phyloP scores from a whole-genome alignment of 2,797 vertebrate species.

The Sorex maritimensis region DNA sequence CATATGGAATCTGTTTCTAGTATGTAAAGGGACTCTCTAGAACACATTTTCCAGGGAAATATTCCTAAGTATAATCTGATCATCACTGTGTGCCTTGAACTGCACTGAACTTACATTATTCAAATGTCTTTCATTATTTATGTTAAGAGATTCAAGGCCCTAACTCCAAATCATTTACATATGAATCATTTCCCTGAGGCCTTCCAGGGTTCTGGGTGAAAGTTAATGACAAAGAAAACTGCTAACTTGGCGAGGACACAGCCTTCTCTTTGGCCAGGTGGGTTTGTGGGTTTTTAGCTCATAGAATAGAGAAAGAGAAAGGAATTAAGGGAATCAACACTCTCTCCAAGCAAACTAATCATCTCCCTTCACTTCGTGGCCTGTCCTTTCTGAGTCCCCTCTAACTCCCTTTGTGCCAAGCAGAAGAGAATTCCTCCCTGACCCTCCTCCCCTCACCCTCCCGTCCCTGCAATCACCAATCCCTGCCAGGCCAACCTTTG shows the following conservation, averaged over 20 bases:
- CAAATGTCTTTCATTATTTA: constrained; percentile 39
- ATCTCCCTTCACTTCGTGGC: background rate
- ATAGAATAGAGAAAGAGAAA: background rate
- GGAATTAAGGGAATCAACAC: background rate
- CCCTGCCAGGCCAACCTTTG: background rate
- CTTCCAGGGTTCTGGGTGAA: background rate
- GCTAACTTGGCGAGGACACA: constrained; percentile 20
- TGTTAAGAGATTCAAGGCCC: constrained; percentile 67
- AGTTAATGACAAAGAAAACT: constrained; percentile 67
- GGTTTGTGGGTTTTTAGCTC: constrained; percentile 30
- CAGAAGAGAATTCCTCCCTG: background rate
- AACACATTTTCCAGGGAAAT: constrained; percentile 22
- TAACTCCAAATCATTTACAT: constrained; percentile 70
- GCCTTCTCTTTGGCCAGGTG: constrained; percentile 32
- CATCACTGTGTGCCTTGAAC: background rate
- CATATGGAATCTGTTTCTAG: background rate
- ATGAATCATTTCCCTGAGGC: constrained; percentile 56
- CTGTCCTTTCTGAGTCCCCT: background rate
- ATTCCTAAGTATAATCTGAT: constrained; percentile 3
- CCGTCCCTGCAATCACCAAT: background rate
- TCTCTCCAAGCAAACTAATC: background rate
- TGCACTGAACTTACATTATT: constrained; percentile 1
- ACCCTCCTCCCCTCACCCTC: too few relatives aligned
- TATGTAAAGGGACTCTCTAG: background rate
- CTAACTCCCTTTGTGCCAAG: background rate